A percentile compares a stretch with the other conserved stretches of the same genome.
phyloP scores from a whole-genome alignment of 1,140 invertebrate species.

The Tetramorium alpestre region DNA sequence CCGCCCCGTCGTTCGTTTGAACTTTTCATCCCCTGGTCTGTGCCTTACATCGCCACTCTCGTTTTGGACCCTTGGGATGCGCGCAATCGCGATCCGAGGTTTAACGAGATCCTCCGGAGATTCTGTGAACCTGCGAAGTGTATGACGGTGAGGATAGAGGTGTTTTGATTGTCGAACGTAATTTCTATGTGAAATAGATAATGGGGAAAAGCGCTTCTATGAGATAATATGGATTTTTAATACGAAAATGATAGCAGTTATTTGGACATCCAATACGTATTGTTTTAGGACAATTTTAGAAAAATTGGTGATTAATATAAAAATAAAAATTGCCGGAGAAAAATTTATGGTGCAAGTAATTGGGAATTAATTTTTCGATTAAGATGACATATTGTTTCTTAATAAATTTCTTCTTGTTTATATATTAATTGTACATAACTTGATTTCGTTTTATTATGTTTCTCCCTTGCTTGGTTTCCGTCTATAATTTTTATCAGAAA shows the following conservation, averaged over 20 bases:
- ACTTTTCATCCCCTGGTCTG: slow-evolving; percentile 43
- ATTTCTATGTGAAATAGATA: background rate
- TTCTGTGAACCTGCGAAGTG: slow-evolving; percentile 29
- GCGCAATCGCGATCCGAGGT: slow-evolving; percentile 39
- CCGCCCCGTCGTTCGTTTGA: slow-evolving; percentile 23
- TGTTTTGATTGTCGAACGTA: slow-evolving; percentile 72
- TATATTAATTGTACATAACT: background rate
- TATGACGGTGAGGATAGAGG: slow-evolving; percentile 53
- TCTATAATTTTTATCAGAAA: background rate
- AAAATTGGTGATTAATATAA: background rate
- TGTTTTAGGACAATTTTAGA: background rate
- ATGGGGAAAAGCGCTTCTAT: background rate
- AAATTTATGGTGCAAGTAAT: background rate
- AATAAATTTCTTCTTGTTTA: background rate
- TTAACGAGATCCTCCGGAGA: slow-evolving; percentile 47
- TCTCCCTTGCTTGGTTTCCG: background rate
- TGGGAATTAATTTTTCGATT: background rate
- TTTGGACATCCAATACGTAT: background rate
- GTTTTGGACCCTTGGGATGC: slow-evolving; percentile 67
- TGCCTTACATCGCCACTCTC: background rate
- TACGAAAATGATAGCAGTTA: background rate
- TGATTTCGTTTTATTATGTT: background rate
- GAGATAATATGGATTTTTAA: background rate
- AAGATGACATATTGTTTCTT: background rate
- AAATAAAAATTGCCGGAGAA: background rate